Conservation (phyloP, 2,113 vertebrate genomes). For the Leptosomus discolor region DNA sequence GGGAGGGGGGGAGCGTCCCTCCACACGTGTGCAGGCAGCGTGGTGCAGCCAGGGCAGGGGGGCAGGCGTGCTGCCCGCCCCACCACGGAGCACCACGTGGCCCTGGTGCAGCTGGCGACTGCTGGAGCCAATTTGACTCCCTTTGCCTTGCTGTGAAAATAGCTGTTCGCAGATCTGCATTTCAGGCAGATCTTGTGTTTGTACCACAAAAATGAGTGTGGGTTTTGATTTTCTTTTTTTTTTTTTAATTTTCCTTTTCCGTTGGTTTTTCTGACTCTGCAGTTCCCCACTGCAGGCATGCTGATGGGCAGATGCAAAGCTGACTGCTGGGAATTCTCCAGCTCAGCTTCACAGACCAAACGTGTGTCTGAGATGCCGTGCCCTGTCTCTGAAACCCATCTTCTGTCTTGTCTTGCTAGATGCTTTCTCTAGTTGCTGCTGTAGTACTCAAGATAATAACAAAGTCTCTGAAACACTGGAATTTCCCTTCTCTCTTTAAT, state of each 20-base stretch:
- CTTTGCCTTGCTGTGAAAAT: background rate
- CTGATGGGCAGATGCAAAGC: background rate
- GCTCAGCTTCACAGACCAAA: background rate
- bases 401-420: background rate
- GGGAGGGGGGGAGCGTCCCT: background rate
- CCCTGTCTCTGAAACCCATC: background rate
- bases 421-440: background rate
- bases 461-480: background rate
- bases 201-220: background rate
- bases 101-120: background rate
- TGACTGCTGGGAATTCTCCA: background rate
- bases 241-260: background rate
- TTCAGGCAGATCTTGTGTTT: background rate
- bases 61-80: accelerated
- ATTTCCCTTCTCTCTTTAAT: conserved; percentile 13
- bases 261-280: background rate
- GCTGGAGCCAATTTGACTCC: background rate
- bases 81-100: accelerated
- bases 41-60: background rate
- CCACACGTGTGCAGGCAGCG: accelerated
- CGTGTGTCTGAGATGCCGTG: background rate
- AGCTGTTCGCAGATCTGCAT: background rate
- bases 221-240: background rate
- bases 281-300: background rate
- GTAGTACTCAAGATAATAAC: background rate